Evolutionary conservation across 2,797 vertebrate species (phyloP).

Genomic region (Brotula barbata): DNA sequence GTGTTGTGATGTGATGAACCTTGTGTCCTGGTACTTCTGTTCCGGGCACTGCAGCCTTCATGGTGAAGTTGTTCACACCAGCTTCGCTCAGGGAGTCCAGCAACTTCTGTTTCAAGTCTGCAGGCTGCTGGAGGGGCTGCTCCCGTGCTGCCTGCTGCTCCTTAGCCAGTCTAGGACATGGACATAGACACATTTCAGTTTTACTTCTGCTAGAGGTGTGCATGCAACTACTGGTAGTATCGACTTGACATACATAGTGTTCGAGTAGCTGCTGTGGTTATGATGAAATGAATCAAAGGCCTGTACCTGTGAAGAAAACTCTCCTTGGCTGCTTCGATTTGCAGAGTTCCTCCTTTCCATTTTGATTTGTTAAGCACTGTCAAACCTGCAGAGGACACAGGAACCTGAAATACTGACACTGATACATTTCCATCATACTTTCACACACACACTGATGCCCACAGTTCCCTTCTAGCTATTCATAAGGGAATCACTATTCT

Average conservation of each 20-base stretch:
- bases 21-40: conserved; percentile 92
- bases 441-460: too few species aligned
- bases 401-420: too few species aligned
- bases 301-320: conserved; percentile 90
- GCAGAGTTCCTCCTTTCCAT: conserved; percentile 93
- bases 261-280: too few species aligned
- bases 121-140: conserved; percentile 58
- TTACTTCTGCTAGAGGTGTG: too few species aligned
- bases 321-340: conserved; percentile 93
- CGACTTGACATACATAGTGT: too few species aligned
- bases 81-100: conserved; percentile 79
- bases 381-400: conserved; percentile 77
- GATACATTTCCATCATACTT: too few species aligned
- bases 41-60: conserved; percentile 93
- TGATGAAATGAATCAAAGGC: neutral
- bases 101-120: conserved; percentile 53
- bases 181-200: neutral
- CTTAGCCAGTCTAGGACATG: conserved; percentile 78
- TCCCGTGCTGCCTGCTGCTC: conserved; percentile 82
- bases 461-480: too few species aligned
- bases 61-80: conserved; percentile 84
- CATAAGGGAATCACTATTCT: too few species aligned
- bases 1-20: conserved; percentile 71
- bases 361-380: conserved; percentile 90
- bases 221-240: too few species aligned